Evolutionary conservation across 1,140 invertebrate species (phyloP), one percentile per base, ranked within the genome.

Genomic region (Drosophila nasuta): DNA sequence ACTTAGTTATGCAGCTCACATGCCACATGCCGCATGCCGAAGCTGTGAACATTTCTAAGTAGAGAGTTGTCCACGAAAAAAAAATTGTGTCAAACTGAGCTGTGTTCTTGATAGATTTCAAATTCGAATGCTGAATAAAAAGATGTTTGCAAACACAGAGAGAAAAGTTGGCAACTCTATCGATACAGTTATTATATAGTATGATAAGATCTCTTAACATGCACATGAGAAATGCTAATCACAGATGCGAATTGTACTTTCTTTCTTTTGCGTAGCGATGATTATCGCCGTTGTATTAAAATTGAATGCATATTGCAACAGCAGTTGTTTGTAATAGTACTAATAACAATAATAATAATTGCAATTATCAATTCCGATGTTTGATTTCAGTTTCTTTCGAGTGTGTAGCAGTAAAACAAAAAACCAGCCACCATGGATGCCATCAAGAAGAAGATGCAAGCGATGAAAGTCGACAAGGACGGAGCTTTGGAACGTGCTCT

Each of bases 391-490:
- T 92, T 92, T 92, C 89, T 91, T 91, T 92, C 86, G 82, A 89
- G 86, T 85, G 65, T 78, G 83, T 77, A 83, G 88, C 77, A 88
- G 65, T 77, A 93, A 81, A 86, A 75, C 86, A 89, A 93, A 91
- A 93, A 93, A 93, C 81, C 93, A 85, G 83, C 92, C 94, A 95
- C 94, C 94, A 99, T 99, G 98, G 98, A 99, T 95, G 97, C 98
- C 94, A 99, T 99, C 95, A 99, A 99, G 96, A 99, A 99, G 97
- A 99, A 99, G 95, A 99, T 99, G 98, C 97, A 98, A 95, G 97
- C 97, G 94, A 99, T 99, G 98, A 99, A 99, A 96, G 95, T 98
- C 95, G 98, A 99, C 95, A 99, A 99, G 95, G 98, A 99, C 94
- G 98, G 98, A 94, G 98, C 98, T 91, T 95, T 98, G 94, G 98